phyloP scores from a whole-genome alignment of 2,888 invertebrate genomes.

The Epirrhoe alternata region DNA sequence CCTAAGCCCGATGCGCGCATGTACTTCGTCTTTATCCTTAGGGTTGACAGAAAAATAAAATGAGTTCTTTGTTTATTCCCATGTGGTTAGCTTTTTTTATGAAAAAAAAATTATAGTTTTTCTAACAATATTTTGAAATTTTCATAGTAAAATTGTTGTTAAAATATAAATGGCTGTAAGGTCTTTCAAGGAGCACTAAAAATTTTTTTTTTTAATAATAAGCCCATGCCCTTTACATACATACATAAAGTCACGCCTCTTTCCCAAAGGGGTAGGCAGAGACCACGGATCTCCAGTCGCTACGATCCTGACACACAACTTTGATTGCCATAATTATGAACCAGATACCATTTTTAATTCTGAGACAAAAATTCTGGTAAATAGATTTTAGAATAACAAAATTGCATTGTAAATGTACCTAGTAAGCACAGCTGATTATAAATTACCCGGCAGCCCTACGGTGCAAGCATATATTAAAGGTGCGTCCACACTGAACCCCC shows the following conservation, averaged over 20 bases:
- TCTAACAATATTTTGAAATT: not conserved
- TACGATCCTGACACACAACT: too few relatives aligned
- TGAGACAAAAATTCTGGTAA: not conserved
- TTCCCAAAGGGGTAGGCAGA: too few relatives aligned
- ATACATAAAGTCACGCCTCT: too few relatives aligned
- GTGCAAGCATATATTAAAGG: constrained; percentile 71
- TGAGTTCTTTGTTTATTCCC: constrained; percentile 18
- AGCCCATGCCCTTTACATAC: too few relatives aligned
- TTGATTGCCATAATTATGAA: not conserved
- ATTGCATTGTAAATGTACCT: not conserved
- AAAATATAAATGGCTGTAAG: too few relatives aligned
- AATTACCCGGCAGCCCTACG: constrained; percentile 57
- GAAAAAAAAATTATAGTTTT: not conserved
- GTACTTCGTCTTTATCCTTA: constrained; percentile 66
- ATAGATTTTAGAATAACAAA: not conserved
- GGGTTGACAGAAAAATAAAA: constrained; percentile 57
- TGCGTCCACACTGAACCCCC: constrained; percentile 76
- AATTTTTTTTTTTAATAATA: too few relatives aligned
- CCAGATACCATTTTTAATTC: not conserved
- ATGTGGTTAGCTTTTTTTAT: not conserved
- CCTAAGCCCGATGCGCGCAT: constrained; percentile 60
- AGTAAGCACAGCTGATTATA: constrained; percentile 13
- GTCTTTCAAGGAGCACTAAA: too few relatives aligned
- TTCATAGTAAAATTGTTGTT: too few relatives aligned
- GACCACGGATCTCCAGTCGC: too few relatives aligned